These are phyloP conservation scores for Formica selysi DNA, from an alignment of 1,140 invertebrate genomes.

Conservation along the genomic window DNA sequence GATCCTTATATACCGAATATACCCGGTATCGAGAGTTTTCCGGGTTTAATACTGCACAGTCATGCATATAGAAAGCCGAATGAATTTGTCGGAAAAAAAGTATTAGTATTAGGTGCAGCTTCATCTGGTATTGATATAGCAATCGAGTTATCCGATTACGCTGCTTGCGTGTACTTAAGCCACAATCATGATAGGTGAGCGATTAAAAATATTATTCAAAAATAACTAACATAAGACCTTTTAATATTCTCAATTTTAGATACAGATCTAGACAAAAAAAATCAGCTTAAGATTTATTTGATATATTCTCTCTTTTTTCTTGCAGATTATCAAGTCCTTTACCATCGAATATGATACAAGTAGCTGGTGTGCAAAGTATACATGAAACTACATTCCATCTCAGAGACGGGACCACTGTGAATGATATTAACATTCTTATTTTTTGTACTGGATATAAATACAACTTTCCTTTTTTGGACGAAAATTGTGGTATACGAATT, in stretches of 20 bases:
- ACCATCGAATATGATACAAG: constrained; percentile 76
- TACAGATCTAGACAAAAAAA: neutral
- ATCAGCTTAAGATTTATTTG: neutral
- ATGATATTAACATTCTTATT: constrained; percentile 72
- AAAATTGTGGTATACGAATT: constrained; percentile 87
- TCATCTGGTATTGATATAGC: constrained; percentile 91
- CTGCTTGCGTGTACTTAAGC: constrained; percentile 85
- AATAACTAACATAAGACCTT: neutral
- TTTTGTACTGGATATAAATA: constrained; percentile 89
- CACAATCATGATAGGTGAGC: constrained; percentile 78
- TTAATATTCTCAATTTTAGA: neutral
- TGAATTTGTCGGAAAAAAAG: constrained; percentile 86
- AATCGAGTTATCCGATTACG: constrained; percentile 86
- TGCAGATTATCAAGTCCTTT: constrained; percentile 71
- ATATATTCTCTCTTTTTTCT: constrained; percentile 6
- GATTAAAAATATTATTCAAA: neutral
- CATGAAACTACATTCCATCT: constrained; percentile 70
- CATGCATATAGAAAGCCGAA: constrained; percentile 89
- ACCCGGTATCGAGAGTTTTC: constrained; percentile 87
- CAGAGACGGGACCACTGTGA: constrained; percentile 70
- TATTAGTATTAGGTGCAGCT: constrained; percentile 90
- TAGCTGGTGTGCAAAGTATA: constrained; percentile 75
- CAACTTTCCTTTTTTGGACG: constrained; percentile 88
- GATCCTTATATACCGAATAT: constrained; percentile 88
- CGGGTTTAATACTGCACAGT: constrained; percentile 89